A percentile compares a stretch with the other conserved stretches of the same genome.
These are phyloP conservation scores for Orussus abietinus DNA, from an alignment of 1,140 invertebrate genomes.

Conservation along the genomic window DNA sequence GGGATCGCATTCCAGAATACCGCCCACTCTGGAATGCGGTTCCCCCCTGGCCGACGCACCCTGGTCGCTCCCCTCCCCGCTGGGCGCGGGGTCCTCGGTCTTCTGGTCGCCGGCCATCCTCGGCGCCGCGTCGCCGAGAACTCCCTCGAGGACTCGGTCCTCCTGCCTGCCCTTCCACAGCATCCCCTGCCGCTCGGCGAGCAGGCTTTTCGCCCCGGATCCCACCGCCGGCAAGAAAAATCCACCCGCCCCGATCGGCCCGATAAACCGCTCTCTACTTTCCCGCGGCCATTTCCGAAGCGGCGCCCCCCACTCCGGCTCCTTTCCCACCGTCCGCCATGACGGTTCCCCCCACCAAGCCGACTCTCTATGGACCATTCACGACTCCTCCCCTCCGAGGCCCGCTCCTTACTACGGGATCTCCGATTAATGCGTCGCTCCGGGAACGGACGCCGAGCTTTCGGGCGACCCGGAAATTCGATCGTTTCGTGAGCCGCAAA, in stretches of 20 bases:
- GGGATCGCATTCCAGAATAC: conserved; percentile 50
- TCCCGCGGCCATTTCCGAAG: conserved; percentile 51
- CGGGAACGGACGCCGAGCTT: no score
- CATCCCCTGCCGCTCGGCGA: conserved; percentile 16
- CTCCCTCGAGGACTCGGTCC: conserved; percentile 1
- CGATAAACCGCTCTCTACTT: conserved; percentile 43
- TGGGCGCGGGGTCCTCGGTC: conserved; percentile 10
- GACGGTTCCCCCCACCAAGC: conserved; percentile 23
- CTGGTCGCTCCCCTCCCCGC: conserved; percentile 33
- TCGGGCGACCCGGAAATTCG: no score
- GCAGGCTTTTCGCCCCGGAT: neutral
- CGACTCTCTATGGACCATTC: conserved; percentile 46
- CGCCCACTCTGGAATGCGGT: conserved; percentile 52
- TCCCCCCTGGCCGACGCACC: conserved; percentile 36
- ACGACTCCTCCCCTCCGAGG: conserved; percentile 44
- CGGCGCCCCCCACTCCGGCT: conserved; percentile 12
- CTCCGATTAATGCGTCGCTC: no score
- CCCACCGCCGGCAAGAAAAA: conserved; percentile 4
- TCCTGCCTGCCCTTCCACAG: conserved; percentile 3
- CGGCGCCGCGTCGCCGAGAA: neutral
- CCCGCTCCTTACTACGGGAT: no score
- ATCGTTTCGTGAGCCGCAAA: no score
- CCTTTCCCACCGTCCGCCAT: conserved; percentile 16
- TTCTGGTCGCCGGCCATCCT: conserved; percentile 36
- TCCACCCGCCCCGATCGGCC: conserved; percentile 11